These are phyloP conservation scores for Gerosis bhagava DNA, from an alignment of 2,888 invertebrate genomes.

Conservation along the genomic window DNA sequence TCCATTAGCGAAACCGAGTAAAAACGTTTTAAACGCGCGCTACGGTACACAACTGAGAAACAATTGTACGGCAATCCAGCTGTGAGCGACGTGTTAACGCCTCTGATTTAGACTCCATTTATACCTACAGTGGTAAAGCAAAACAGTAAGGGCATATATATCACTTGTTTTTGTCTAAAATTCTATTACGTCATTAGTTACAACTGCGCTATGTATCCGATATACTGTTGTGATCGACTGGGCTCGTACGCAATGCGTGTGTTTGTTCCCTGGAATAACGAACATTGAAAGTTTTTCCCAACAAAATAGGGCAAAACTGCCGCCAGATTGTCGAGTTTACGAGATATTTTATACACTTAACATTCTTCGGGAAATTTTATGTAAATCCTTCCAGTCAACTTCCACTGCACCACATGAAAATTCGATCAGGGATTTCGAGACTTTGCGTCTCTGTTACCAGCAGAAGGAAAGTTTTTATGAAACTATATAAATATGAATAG, in stretches of 20 bases:
- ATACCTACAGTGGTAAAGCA: constrained; percentile 42
- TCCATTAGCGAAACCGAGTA: constrained; percentile 55
- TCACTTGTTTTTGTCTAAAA: constrained; percentile 13
- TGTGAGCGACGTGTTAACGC: constrained; percentile 59
- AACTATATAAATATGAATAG: constrained; percentile 18
- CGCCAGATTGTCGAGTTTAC: constrained; percentile 12
- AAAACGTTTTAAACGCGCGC: constrained; percentile 54
- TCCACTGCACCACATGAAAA: constrained; percentile 25
- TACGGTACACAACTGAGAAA: constrained; percentile 56
- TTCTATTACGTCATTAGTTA: constrained; percentile 7
- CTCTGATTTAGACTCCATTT: constrained; percentile 65
- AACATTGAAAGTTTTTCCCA: no score
- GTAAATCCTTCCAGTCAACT: constrained; percentile 25
- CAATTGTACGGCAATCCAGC: constrained; percentile 60
- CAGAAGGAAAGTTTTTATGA: constrained; percentile 20
- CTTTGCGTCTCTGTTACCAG: constrained; percentile 20
- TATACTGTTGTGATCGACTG: constrained; percentile 14
- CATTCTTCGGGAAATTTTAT: constrained; percentile 22
- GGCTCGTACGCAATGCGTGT: constrained; percentile 19
- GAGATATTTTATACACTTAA: constrained; percentile 21
- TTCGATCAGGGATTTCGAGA: constrained; percentile 22
- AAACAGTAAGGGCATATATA: constrained; percentile 23
- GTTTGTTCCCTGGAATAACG: no score
- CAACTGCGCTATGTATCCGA: constrained; percentile 11
- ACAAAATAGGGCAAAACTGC: not conserved